Base-by-base conservation (phyloP, 2,797 vertebrate species). In the Gymnoscopelus braueri region DNA sequence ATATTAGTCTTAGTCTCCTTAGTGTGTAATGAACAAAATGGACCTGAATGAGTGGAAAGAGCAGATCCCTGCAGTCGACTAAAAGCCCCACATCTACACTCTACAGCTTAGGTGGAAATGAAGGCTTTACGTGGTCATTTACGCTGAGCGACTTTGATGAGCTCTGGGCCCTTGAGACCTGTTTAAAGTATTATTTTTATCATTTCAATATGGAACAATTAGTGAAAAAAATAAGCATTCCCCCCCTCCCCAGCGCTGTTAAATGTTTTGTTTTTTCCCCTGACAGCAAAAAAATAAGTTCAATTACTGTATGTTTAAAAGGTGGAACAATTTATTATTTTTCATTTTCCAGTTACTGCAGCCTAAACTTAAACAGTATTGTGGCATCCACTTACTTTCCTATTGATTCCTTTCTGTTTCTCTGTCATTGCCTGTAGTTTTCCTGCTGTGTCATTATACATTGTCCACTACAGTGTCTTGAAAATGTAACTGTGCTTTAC, bases 351-450 rank as follows among this genome's bases (percentile, higher is more conserved):
- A 88, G 82, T 80, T 87, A 68, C 72, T 68, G 60, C 65, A 78
- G 84, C 76, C 82, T 83, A 81, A 79, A 86, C 80, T 80, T 72
- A 84, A 87, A 55, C 69, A 82, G 74, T 39, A 68, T 81, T 79
- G 72, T 77, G 62, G 4, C 32, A 35, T 5, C 32, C 32, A 35
- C 32, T 35, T 35, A 35, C 32, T 5, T 6, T 35, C 32, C 78
- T 86, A 89, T 88, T 79, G 87, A 89, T 89, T 87, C 44, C 74
- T 60, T 67, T 78, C 68, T 67, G 72, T 54, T 54, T 83, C 71
- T 79, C 78, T 65, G 84, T 72, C 77, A 54, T 53, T 52, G 64
- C 63, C 65, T 77, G 66, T 59, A 71, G 63, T 55, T 29, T 62
- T 68, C 60, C 74, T 80, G 60, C 60, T 59, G 47, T 62, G 71